Conservation (phyloP, 1,140 invertebrate species). For the Eufriesea mexicana region DNA sequence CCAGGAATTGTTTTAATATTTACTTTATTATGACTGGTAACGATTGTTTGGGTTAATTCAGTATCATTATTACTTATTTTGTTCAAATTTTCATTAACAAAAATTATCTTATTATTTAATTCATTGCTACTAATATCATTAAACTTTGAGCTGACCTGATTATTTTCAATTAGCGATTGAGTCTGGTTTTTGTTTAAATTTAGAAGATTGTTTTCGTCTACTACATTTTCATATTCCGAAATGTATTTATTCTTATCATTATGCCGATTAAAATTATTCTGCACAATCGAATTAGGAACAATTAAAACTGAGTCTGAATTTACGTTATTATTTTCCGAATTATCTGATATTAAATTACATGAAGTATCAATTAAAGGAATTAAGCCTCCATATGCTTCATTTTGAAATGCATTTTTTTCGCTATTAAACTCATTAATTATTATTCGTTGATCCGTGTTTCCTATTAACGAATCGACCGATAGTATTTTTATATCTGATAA, state of each 20-base stretch:
- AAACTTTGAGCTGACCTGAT: neutral
- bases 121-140: neutral
- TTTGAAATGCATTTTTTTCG: neutral
- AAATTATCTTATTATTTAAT: neutral
- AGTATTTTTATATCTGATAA: conserved; percentile 4
- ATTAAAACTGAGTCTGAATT: conserved; percentile 7
- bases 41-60: neutral
- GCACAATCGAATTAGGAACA: neutral
- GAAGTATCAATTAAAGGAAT: conserved; percentile 27
- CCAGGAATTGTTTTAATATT: neutral
- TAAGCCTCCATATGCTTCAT: conserved; percentile 49
- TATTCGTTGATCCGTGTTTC: conserved; percentile 22
- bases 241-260: neutral
- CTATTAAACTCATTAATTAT: neutral
- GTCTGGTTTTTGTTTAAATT: neutral
- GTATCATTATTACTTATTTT: neutral
- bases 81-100: neutral
- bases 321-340: neutral
- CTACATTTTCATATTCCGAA: conserved; percentile 38
- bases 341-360: conserved; percentile 1
- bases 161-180: neutral
- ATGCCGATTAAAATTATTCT: neutral
- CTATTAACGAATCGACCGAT: conserved; percentile 12
- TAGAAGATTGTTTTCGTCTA: conserved; percentile 24
- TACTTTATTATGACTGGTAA: conserved; percentile 3